These are phyloP conservation scores for Piscicola geometra DNA, from an alignment of 2,888 invertebrate species.

Conservation along the genomic window DNA sequence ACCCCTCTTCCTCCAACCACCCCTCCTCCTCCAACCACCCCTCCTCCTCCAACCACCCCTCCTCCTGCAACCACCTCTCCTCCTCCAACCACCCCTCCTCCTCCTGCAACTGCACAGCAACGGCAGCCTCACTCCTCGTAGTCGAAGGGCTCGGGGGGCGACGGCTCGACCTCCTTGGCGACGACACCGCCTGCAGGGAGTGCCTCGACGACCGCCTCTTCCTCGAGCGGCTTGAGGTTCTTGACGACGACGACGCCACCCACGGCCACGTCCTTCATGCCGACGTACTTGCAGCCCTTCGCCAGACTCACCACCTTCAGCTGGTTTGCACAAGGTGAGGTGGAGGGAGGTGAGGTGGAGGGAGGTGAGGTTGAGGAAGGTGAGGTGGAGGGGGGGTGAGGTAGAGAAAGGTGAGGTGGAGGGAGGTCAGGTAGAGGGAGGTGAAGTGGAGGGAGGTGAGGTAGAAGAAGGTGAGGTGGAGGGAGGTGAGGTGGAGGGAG, in stretches of 20 bases:
- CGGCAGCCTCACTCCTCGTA: conserved; percentile 58
- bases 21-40: not conserved
- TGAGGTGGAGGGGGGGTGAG: too few relatives aligned
- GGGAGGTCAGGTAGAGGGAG: too few relatives aligned
- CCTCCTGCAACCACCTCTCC: too few relatives aligned
- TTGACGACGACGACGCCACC: conserved; percentile 94
- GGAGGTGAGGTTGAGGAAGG: too few relatives aligned
- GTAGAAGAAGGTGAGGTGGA: too few relatives aligned
- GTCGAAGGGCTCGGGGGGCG: conserved; percentile 95
- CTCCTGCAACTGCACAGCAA: not conserved
- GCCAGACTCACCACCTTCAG: conserved; percentile 45
- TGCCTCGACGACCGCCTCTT: conserved; percentile 80
- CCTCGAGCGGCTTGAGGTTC: conserved; percentile 72
- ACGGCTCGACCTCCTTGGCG: conserved; percentile 86
- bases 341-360: too few relatives aligned
- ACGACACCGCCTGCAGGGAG: conserved; percentile 65
- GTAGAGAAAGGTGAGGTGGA: too few relatives aligned
- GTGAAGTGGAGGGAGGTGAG: too few relatives aligned
- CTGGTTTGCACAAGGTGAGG: conserved; percentile 53
- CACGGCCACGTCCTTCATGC: conserved; percentile 81
- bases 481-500: not conserved
- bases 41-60: too few relatives aligned
- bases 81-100: not conserved
- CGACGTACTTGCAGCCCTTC: conserved; percentile 62
- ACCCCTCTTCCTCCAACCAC: not conserved